Conservation (phyloP, 2,888 invertebrate species). For the Ellobium chinense region DNA sequence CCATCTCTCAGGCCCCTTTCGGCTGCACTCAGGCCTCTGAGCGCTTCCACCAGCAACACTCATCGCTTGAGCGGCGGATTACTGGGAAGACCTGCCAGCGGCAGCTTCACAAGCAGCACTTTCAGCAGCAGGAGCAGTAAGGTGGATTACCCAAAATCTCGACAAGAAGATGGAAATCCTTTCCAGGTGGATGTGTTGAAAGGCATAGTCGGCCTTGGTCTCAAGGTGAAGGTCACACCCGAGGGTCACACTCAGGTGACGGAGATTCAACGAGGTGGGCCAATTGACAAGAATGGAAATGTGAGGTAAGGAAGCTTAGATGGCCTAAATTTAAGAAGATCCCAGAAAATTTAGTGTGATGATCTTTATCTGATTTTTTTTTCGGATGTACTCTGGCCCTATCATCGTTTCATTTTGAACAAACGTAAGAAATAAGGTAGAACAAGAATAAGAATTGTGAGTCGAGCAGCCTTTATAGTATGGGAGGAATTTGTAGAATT, state of each 20-base stretch:
- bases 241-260: conserved; percentile 66
- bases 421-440: too few species aligned
- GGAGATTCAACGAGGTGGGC: conserved; percentile 69
- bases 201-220: conserved; percentile 75
- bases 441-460: too few species aligned
- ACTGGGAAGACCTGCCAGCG: conserved; percentile 6
- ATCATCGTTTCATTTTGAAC: too few species aligned
- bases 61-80: conserved; percentile 45
- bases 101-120: conserved; percentile 13
- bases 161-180: conserved; percentile 64
- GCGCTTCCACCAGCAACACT: conserved; percentile 55
- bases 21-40: conserved; percentile 61
- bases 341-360: too few species aligned
- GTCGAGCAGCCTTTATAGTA: too few species aligned
- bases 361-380: too few species aligned
- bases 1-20: conserved; percentile 55
- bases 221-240: conserved; percentile 65
- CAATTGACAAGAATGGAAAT: conserved; percentile 71
- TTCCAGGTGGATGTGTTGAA: conserved; percentile 74
- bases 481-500: too few species aligned
- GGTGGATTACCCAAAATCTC: conserved; percentile 57
- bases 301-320: conserved; percentile 70
- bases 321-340: too few species aligned
- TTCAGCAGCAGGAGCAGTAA: conserved; percentile 39
- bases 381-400: too few species aligned